Percentiles rank a stretch among this genome's conserved stretches.
Conservation (phyloP, 2,797 vertebrate genomes). For the Lithobates sylvaticus region DNA sequence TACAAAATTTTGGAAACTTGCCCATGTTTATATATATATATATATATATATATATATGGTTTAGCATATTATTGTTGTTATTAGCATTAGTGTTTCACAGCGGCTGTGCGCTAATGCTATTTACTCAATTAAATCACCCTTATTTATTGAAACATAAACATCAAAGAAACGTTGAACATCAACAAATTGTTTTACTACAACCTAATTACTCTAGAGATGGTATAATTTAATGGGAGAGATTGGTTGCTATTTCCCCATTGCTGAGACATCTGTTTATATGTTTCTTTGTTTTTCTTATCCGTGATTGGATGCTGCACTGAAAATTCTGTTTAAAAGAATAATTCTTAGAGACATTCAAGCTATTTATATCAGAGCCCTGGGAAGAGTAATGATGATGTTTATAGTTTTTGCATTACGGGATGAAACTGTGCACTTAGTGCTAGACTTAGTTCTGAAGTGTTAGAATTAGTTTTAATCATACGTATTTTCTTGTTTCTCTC, state of each 20-base stretch:
- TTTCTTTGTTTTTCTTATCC: not conserved
- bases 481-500: too few relatives aligned
- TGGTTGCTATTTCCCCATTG: not conserved
- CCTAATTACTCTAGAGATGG: constrained; percentile 8
- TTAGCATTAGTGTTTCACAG: constrained; percentile 3
- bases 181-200: not conserved
- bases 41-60: too few relatives aligned
- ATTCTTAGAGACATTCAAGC: not conserved
- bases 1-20: too few relatives aligned
- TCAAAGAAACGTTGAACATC: not conserved
- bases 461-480: not conserved
- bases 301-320: not conserved
- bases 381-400: not conserved
- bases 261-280: constrained; percentile 20
- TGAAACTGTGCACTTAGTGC: not conserved
- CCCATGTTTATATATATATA: not conserved
- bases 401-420: not conserved
- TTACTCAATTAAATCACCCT: not conserved
- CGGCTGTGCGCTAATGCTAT: not conserved
- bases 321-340: not conserved
- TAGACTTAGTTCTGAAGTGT: too few relatives aligned
- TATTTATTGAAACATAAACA: constrained; percentile 12
- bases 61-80: not conserved
- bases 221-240: not conserved
- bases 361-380: not conserved